Conservation (phyloP, 2,113 vertebrate species). For the Trogon melanurus region DNA sequence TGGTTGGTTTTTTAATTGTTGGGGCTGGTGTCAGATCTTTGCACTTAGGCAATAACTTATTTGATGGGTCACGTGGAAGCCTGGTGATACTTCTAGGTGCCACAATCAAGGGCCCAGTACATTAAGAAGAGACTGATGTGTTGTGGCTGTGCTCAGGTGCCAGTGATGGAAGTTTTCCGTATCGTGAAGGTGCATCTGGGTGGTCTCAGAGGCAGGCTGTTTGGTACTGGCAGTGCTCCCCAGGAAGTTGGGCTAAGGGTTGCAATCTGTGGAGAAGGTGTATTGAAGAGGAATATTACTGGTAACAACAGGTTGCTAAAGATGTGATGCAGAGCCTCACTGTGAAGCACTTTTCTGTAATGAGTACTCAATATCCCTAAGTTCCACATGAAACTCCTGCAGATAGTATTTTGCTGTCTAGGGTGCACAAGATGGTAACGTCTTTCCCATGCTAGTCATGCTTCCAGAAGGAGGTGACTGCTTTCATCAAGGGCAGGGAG, state of each 20-base stretch:
- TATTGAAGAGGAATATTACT: neutral
- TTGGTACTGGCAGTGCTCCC: neutral
- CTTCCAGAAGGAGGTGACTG: no score
- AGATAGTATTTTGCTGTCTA: neutral
- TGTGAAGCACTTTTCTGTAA: neutral
- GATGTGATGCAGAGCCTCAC: neutral
- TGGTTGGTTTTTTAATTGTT: neutral
- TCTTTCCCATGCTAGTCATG: neutral
- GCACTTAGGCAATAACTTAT: neutral
- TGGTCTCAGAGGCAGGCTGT: neutral
- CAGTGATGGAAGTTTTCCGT: neutral
- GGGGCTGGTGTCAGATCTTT: neutral
- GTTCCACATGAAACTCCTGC: neutral
- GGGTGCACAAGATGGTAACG: accelerated
- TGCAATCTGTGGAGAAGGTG: neutral
- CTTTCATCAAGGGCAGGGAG: no score
- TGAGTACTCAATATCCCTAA: neutral
- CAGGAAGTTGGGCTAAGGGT: neutral
- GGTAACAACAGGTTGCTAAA: neutral
- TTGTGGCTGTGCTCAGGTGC: neutral
- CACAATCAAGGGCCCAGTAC: neutral
- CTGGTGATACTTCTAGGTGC: neutral
- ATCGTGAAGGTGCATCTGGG: neutral
- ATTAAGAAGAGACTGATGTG: neutral
- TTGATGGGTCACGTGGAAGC: neutral